These are phyloP conservation scores for Aethes cnicana DNA, from an alignment of 2,888 invertebrate genomes.

Conservation along the genomic window DNA sequence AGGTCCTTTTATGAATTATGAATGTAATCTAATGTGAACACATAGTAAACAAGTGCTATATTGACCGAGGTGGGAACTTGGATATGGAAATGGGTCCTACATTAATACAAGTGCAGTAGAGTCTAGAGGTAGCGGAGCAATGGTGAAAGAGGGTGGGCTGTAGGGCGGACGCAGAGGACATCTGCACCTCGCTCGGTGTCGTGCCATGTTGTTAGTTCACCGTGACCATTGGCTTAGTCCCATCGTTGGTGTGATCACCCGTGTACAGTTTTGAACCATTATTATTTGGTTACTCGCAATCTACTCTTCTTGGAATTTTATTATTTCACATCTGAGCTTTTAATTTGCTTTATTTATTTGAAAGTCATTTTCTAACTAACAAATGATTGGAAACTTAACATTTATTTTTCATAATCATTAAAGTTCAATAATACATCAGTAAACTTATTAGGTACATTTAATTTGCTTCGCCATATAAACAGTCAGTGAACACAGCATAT, in stretches of 20 bases:
- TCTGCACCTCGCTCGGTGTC: constrained; percentile 61
- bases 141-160: constrained; percentile 53
- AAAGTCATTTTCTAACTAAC: constrained; percentile 66
- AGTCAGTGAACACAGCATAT: constrained; percentile 45
- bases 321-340: constrained; percentile 65
- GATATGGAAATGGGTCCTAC: background rate
- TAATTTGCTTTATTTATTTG: constrained; percentile 57
- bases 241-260: constrained; percentile 71
- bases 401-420: constrained; percentile 56
- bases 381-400: constrained; percentile 47
- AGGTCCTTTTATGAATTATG: constrained; percentile 11
- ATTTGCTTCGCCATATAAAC: constrained; percentile 42
- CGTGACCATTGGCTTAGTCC: constrained; percentile 71
- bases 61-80: constrained; percentile 1
- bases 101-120: too few relatives aligned
- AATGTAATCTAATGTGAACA: constrained; percentile 15
- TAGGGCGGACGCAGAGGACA: constrained; percentile 56
- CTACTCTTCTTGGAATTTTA: constrained; percentile 59
- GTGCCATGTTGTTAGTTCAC: constrained; percentile 72
- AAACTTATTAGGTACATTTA: constrained; percentile 23
- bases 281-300: constrained; percentile 58
- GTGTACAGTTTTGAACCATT: constrained; percentile 59
- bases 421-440: constrained; percentile 32
- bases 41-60: constrained; percentile 18
- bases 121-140: constrained; percentile 32